A percentile compares a stretch with the other conserved stretches of the same genome.
These are phyloP conservation scores for Rhinoraja longicauda DNA, from an alignment of 2,797 vertebrate species.

Conservation along the genomic window DNA sequence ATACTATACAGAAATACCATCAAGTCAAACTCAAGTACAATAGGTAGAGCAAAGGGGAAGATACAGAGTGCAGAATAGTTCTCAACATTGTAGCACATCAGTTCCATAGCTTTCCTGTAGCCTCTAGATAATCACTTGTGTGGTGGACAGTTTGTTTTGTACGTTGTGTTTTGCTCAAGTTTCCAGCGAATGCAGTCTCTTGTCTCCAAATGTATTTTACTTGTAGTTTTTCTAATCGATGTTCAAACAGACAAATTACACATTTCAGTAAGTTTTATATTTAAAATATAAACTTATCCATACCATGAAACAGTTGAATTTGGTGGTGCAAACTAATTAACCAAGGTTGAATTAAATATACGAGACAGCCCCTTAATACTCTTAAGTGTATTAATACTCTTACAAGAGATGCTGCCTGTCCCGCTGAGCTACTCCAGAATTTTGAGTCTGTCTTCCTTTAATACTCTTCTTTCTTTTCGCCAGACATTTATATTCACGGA, in stretches of 20 bases:
- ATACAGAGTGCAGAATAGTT: no score
- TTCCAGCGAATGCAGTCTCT: no score
- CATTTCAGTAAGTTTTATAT: neutral
- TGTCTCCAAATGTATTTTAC: neutral
- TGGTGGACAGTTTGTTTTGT: no score
- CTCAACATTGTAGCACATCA: no score
- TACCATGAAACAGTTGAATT: neutral
- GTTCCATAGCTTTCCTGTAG: no score
- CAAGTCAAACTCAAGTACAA: no score
- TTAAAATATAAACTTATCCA: neutral
- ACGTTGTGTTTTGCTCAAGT: no score
- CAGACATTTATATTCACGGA: slow-evolving; percentile 94
- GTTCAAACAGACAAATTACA: neutral
- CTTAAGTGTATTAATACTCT: neutral
- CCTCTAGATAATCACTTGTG: no score
- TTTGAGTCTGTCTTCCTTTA: neutral
- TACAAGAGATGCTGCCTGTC: no score
- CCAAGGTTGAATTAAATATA: neutral
- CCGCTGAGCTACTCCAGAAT: no score
- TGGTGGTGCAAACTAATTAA: neutral
- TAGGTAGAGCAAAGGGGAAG: no score
- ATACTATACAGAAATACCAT: no score
- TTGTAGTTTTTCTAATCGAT: neutral
- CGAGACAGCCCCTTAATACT: neutral
- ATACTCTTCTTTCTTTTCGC: slow-evolving; percentile 45